These are phyloP conservation scores for Brachirus orientalis DNA, from an alignment of 2,113 vertebrate genomes.

Conservation along the genomic window DNA sequence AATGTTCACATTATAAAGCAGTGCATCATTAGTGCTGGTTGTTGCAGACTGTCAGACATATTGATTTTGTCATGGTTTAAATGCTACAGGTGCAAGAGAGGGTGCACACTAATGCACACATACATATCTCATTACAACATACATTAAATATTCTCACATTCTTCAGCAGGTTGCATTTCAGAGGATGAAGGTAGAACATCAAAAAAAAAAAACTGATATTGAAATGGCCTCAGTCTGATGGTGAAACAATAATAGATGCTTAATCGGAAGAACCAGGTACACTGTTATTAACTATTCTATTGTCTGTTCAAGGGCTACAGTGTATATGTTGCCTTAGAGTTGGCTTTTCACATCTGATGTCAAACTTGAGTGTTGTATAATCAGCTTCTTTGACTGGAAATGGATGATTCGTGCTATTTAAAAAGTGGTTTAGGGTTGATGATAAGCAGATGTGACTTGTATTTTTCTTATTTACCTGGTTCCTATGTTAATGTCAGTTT, in stretches of 20 bases:
- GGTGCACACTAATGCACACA: constrained; percentile 10
- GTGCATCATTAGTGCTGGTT: constrained; percentile 40
- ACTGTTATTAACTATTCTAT: constrained; percentile 18
- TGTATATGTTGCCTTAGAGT: constrained; percentile 14
- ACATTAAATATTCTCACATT: constrained; percentile 33
- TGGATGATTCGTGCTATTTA: constrained; percentile 26
- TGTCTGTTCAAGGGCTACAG: constrained; percentile 59
- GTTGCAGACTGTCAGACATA: constrained; percentile 44
- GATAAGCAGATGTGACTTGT: constrained; percentile 31
- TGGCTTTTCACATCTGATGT: constrained; percentile 25
- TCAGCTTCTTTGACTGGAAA: constrained; percentile 10
- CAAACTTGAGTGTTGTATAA: constrained; percentile 1
- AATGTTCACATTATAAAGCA: constrained; percentile 19
- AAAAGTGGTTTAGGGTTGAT: constrained; percentile 14
- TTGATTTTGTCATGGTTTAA: constrained; percentile 27
- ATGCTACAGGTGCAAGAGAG: constrained; percentile 27
- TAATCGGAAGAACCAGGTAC: constrained; percentile 18
- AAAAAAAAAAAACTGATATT: too few relatives aligned
- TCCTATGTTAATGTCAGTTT: not conserved
- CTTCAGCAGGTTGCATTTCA: constrained; percentile 38
- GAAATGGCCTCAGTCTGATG: constrained; percentile 23
- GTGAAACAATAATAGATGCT: constrained; percentile 14
- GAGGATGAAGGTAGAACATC: constrained; percentile 24
- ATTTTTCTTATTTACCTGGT: constrained; percentile 9
- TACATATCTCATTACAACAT: constrained; percentile 3